Evolutionary conservation across 2,888 invertebrate genomes (phyloP).

Genomic region (Colletes collaris): DNA sequence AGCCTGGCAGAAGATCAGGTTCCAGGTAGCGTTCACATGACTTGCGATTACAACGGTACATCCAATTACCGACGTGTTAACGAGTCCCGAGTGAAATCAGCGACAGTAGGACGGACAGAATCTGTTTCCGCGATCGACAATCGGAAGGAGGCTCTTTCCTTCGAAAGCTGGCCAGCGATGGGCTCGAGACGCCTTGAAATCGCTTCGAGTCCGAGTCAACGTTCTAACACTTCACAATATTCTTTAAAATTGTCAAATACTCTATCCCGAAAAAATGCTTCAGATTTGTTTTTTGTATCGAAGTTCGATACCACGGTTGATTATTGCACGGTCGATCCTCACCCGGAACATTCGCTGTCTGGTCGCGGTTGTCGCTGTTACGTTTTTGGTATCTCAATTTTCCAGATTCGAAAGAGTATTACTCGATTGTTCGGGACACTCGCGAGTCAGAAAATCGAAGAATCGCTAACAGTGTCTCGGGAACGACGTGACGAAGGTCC

Average conservation of each 20-base stretch:
- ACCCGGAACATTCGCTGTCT: too few relatives aligned
- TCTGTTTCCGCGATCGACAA: slow-evolving; percentile 63
- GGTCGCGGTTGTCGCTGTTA: too few relatives aligned
- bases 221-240: too few relatives aligned
- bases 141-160: slow-evolving; percentile 57
- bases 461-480: slow-evolving; percentile 48
- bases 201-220: too few relatives aligned
- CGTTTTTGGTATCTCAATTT: too few relatives aligned
- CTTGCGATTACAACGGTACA: slow-evolving; percentile 45
- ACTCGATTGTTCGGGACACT: not conserved
- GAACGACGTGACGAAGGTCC: slow-evolving; percentile 57
- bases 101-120: slow-evolving; percentile 36
- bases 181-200: not conserved
- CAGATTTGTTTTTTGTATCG: too few relatives aligned
- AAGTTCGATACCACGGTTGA: too few relatives aligned
- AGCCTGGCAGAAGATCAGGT: slow-evolving; percentile 2
- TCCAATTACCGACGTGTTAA: slow-evolving; percentile 54
- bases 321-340: too few relatives aligned
- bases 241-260: not conserved
- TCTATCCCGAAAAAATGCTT: too few relatives aligned
- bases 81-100: slow-evolving; percentile 54
- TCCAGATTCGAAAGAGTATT: too few relatives aligned
- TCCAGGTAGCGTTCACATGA: slow-evolving; percentile 27
- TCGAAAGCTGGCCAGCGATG: slow-evolving; percentile 8
- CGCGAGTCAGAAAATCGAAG: slow-evolving; percentile 14